Conservation (phyloP, 1,140 invertebrate species). For the Metaphire vulgaris region DNA sequence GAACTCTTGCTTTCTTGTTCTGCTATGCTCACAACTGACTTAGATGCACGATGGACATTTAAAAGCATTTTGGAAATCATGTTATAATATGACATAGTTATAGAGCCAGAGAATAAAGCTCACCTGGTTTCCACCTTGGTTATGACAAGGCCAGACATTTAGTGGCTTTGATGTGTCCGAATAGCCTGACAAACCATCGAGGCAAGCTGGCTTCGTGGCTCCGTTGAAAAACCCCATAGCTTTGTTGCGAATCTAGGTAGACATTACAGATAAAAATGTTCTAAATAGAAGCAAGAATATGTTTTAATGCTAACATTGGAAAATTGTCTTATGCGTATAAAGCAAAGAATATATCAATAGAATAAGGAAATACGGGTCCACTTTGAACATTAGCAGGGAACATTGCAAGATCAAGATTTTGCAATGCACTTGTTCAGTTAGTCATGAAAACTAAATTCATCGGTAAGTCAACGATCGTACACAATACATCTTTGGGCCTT, state of each 20-base stretch:
- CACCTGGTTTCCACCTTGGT: conserved; percentile 25
- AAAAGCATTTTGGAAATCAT: not conserved
- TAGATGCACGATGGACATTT: not conserved
- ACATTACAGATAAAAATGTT: not conserved
- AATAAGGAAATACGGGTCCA: too few species aligned
- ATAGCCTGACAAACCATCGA: not conserved
- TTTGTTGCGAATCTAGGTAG: conserved; percentile 11
- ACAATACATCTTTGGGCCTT: too few species aligned
- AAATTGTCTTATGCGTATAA: not conserved
- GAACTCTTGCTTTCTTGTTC: too few species aligned
- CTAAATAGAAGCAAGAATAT: not conserved
- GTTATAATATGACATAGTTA: not conserved
- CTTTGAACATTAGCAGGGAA: not conserved
- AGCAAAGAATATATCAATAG: not conserved
- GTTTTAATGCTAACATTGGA: not conserved
- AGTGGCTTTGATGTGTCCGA: not conserved
- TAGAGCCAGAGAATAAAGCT: not conserved
- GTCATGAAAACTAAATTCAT: too few species aligned
- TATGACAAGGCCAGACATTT: conserved; percentile 14
- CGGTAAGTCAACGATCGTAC: too few species aligned
- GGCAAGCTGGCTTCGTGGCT: not conserved
- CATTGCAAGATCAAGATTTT: not conserved
- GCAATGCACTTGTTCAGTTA: too few species aligned
- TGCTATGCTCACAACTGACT: too few species aligned
- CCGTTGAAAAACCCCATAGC: conserved; percentile 3